Base-by-base conservation (phyloP, 2,797 vertebrate genomes). In the Hemibagrus guttatus region DNA sequence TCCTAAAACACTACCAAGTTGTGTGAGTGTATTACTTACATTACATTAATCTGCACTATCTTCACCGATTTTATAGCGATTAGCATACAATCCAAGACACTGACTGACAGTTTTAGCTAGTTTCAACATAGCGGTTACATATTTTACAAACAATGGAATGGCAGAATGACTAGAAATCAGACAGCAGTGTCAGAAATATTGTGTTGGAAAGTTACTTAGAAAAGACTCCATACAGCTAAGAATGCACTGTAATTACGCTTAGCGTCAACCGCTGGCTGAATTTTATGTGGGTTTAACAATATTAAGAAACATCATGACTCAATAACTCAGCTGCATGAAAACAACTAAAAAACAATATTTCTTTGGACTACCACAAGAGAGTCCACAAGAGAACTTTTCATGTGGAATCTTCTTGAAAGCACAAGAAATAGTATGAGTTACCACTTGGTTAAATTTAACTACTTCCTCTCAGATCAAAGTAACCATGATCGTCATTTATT, bases 381-480 rank as follows among this genome's bases (percentile, higher is more conserved):
- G 59, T 64, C 46, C 46, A 49, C 6, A 49, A 49, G 9, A 49
- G 3, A 13, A 63, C 59, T 64, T 63, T 81, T 81, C 58, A 81
- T 81, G 79, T 81, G 26, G 59, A 80, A 42, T 8, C 54, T 26
- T 80, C 12, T 26, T 11, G 56, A 80, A 81, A 46, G 46, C 56
- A 46, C 58, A 28, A n/a, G 6, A 81, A 46, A 49, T 81, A 64
- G 79, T 81, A 6, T 6, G 61, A n/a, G 78, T 64, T 81, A 28
- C 39, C 61, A 49, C 26, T 64, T 26, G 12, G 26, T 39, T 59
- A 79, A 79, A 59, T 78, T 11, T 4, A 39, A 8, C 74, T 76
- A 28, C n/a, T 56, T 76, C 28, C 74, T 76, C 49, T 76, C 75
- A 35, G 72, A 75, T 79, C 11, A 59, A 79, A 39, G 39, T 59